phyloP scores from a whole-genome alignment of 2,797 vertebrate genomes.

The Setipinna tenuifilis region DNA sequence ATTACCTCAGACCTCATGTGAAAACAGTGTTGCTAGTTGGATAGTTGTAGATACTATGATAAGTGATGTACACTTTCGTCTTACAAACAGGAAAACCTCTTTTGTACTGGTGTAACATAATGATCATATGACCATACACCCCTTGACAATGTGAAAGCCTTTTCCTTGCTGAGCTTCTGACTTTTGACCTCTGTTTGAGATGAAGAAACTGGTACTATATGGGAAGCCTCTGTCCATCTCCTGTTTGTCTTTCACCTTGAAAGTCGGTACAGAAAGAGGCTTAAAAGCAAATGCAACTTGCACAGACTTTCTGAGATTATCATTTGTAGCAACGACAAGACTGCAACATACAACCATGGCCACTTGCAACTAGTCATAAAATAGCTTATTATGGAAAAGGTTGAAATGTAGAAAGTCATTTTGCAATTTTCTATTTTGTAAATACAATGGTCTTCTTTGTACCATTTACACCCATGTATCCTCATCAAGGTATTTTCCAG shows the following conservation, averaged over 20 bases:
- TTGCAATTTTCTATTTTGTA: slow-evolving; percentile 40
- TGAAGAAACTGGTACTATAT: slow-evolving; percentile 68
- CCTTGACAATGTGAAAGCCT: slow-evolving; percentile 72
- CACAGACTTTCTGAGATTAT: slow-evolving; percentile 2
- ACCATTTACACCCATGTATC: slow-evolving; percentile 2
- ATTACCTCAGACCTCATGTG: slow-evolving; percentile 87
- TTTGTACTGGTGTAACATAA: slow-evolving; percentile 64
- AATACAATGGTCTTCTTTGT: slow-evolving; percentile 44
- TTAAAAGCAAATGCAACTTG: not conserved
- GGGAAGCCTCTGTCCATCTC: slow-evolving; percentile 54
- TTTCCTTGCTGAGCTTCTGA: slow-evolving; percentile 56
- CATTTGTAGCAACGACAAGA: not conserved
- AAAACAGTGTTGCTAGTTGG: slow-evolving; percentile 79
- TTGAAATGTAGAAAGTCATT: not conserved
- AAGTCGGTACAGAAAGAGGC: not conserved
- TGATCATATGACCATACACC: slow-evolving; percentile 65
- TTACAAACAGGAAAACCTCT: slow-evolving; percentile 69
- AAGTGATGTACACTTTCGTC: slow-evolving; percentile 49
- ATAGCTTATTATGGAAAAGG: not conserved
- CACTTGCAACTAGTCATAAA: not conserved
- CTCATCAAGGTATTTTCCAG: slow-evolving; percentile 2
- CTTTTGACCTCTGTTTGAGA: slow-evolving; percentile 52
- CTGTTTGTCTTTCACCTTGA: slow-evolving; percentile 36
- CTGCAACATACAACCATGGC: not conserved
- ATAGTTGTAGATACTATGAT: slow-evolving; percentile 39